A percentile compares a stretch with the other conserved stretches of the same genome.
phyloP scores from a whole-genome alignment of 2,113 vertebrate species.

The Larimichthys polyactis region DNA sequence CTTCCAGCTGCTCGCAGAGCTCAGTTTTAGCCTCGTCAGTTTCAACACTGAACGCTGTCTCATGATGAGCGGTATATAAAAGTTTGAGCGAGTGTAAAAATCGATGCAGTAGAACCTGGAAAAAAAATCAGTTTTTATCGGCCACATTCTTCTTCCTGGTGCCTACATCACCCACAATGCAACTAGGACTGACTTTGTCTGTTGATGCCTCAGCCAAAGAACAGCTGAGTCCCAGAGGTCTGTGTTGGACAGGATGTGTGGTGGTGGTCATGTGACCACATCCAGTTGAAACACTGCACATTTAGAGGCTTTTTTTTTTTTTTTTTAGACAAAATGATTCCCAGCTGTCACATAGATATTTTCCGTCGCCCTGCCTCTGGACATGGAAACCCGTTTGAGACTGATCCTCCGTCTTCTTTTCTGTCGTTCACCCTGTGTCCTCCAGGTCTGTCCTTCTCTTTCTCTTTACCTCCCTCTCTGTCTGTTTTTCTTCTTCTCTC shows the following conservation, averaged over 20 bases:
- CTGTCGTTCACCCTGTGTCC: slow-evolving; percentile 32
- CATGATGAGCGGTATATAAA: no score
- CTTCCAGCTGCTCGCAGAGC: no score
- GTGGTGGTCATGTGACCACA: neutral
- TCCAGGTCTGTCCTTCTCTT: slow-evolving; percentile 5
- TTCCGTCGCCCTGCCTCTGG: slow-evolving; percentile 2
- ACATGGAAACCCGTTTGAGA: slow-evolving; percentile 3
- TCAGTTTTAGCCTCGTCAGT: no score
- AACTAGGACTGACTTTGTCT: neutral
- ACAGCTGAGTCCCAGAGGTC: neutral
- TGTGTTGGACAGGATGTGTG: neutral
- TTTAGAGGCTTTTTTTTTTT: slow-evolving; percentile 1
- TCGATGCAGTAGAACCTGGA: neutral
- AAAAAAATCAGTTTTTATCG: neutral
- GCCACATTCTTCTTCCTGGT: neutral
- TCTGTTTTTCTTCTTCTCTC: neutral
- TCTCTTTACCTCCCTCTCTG: neutral
- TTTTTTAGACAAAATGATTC: neutral
- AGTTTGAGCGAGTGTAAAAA: neutral
- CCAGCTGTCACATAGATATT: neutral
- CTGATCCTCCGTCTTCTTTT: slow-evolving; percentile 11
- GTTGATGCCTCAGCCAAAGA: neutral
- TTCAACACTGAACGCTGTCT: no score
- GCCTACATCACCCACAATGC: neutral
- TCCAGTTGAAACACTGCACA: neutral